Evolutionary conservation across 2,797 vertebrate species (phyloP).

Genomic region (Microcaecilia unicolor): DNA sequence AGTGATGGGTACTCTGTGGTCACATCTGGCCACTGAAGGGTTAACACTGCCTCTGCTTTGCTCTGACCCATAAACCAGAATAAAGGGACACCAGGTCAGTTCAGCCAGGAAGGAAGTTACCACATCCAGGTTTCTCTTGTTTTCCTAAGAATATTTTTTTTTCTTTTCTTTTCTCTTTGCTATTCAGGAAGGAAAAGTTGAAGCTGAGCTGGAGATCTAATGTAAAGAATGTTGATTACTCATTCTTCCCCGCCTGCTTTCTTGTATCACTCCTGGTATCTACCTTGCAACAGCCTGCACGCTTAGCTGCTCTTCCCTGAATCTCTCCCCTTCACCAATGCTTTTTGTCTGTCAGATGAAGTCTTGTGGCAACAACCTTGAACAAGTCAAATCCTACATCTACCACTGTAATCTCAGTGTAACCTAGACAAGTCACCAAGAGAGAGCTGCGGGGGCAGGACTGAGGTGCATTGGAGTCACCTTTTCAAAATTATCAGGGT

Average conservation of each 20-base stretch:
- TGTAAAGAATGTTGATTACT: slow-evolving; percentile 62
- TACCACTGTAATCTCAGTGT: too few species aligned
- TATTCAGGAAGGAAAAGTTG: slow-evolving; percentile 79
- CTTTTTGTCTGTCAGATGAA: too few species aligned
- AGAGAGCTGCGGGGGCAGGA: too few species aligned
- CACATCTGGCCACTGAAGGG: slow-evolving; percentile 26
- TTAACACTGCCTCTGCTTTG: slow-evolving; percentile 51
- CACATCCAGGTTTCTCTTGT: slow-evolving; percentile 66
- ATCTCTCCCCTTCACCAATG: too few species aligned
- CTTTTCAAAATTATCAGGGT: too few species aligned
- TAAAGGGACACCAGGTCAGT: slow-evolving; percentile 64
- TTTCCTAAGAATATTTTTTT: slow-evolving; percentile 69
- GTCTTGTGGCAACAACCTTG: too few species aligned
- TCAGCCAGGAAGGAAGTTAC: slow-evolving; percentile 75
- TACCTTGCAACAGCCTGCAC: slow-evolving; percentile 45
- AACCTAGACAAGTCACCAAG: too few species aligned
- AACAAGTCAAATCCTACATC: too few species aligned
- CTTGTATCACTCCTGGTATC: slow-evolving; percentile 56
- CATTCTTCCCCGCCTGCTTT: slow-evolving; percentile 46
- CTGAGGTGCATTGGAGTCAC: too few species aligned
- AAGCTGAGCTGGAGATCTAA: slow-evolving; percentile 73
- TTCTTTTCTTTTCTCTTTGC: slow-evolving; percentile 64
- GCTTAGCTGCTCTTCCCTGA: slow-evolving; percentile 4
- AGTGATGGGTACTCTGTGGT: too few species aligned
- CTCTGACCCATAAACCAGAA: slow-evolving; percentile 62